Conservation (phyloP, 1,140 invertebrate species). For the Leucophenga varia region DNA sequence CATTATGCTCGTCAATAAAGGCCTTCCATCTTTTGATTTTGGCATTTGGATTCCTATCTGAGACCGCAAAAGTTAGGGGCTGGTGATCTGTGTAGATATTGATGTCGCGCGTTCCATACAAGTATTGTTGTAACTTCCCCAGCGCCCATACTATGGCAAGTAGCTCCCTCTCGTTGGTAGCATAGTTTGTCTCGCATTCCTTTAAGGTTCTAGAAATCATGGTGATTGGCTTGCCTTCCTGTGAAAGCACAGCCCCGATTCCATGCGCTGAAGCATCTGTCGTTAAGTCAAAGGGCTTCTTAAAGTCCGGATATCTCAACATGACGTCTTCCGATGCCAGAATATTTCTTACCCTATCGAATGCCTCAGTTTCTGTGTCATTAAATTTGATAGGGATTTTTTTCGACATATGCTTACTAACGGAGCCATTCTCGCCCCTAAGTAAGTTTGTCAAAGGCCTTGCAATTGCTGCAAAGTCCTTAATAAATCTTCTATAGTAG, state of each 20-base stretch:
- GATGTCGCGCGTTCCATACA: no score
- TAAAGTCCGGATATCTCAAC: conserved; percentile 40
- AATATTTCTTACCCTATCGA: conserved; percentile 35
- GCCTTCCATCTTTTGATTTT: conserved; percentile 59
- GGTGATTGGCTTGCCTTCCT: conserved; percentile 21
- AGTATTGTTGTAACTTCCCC: no score
- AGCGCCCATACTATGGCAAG: conserved; percentile 28
- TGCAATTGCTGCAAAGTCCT: no score
- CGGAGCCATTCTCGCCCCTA: no score
- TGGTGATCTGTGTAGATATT: no score
- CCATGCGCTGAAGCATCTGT: conserved; percentile 34
- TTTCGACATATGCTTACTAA: conserved; percentile 25
- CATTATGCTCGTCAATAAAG: conserved; percentile 53
- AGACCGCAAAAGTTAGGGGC: conserved; percentile 57
- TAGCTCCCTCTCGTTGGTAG: no score
- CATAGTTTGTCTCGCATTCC: no score
- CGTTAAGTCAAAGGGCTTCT: conserved; percentile 37
- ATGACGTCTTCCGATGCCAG: conserved; percentile 53
- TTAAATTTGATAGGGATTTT: no score
- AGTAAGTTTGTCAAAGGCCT: conserved; percentile 44
- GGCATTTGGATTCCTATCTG: conserved; percentile 56
- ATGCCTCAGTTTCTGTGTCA: conserved; percentile 7
- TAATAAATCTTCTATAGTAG: conserved; percentile 15
- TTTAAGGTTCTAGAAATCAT: conserved; percentile 11
- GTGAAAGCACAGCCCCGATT: conserved; percentile 43